Percentiles rank a stretch among this genome's conserved stretches.
Conservation (phyloP, 1,140 invertebrate species). For the Nephotettix cincticeps region DNA sequence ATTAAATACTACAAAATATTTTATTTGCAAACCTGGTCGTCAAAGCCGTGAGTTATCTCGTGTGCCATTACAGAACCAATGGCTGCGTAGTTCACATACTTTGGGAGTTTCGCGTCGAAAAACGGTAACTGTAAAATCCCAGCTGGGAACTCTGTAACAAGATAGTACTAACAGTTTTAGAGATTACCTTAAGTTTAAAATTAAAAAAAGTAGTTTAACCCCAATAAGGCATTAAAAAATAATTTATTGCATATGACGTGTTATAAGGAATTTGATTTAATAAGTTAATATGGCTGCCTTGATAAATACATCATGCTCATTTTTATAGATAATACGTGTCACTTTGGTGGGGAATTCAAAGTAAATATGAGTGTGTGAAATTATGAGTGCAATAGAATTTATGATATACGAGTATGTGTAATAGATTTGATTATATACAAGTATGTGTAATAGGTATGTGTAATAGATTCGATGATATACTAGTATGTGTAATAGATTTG, state of each 20-base stretch:
- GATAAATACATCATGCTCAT: no score
- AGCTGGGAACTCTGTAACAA: slow-evolving; percentile 62
- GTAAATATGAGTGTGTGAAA: no score
- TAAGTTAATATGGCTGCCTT: no score
- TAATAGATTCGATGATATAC: no score
- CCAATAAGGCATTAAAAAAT: not conserved
- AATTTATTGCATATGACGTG: not conserved
- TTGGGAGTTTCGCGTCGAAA: slow-evolving; percentile 62
- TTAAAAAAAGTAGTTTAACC: not conserved
- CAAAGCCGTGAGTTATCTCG: slow-evolving; percentile 85
- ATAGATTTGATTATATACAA: no score
- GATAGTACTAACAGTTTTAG: no score
- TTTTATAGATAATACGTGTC: no score
- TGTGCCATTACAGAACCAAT: slow-evolving; percentile 91
- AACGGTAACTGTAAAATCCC: slow-evolving; percentile 73
- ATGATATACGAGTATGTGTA: no score
- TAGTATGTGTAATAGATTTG: no score
- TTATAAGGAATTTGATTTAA: not conserved
- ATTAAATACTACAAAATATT: not conserved
- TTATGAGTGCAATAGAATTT: no score
- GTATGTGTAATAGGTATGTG: no score
- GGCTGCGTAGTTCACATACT: slow-evolving; percentile 73
- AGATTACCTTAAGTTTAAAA: not conserved
- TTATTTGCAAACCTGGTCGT: slow-evolving; percentile 49
- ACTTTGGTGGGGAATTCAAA: no score